A percentile compares a stretch with the other conserved stretches of the same genome.
phyloP scores from a whole-genome alignment of 2,888 invertebrate species.

The Copidosoma aretas region DNA sequence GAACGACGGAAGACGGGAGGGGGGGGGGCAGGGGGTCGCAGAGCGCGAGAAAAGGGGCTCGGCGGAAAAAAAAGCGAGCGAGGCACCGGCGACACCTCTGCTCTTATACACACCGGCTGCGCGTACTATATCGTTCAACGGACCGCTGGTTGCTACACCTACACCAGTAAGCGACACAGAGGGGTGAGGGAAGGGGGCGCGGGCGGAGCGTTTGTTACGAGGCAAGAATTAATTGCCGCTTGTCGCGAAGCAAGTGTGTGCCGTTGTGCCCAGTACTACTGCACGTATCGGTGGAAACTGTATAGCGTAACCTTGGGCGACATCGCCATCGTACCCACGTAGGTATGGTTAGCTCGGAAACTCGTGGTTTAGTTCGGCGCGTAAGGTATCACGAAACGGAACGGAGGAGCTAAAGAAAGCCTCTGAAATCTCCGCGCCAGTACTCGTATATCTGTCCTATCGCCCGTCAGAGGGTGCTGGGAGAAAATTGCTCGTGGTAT shows the following conservation, averaged over 20 bases:
- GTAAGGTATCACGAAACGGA: no score
- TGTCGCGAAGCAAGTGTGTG: slow-evolving; percentile 47
- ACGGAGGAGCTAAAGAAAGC: no score
- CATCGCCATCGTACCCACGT: no score
- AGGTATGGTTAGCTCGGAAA: slow-evolving; percentile 48
- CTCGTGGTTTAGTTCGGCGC: no score
- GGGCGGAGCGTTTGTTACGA: slow-evolving; percentile 54
- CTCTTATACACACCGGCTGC: slow-evolving; percentile 5
- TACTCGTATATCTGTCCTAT: no score
- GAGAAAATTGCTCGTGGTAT: no score
- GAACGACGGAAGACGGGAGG: background rate
- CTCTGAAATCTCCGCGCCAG: no score
- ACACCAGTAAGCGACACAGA: no score
- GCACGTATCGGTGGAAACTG: background rate
- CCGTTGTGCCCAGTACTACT: background rate
- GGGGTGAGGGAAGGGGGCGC: no score
- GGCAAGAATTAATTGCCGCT: slow-evolving; percentile 58
- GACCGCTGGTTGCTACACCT: no score
- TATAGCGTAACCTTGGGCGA: slow-evolving; percentile 31
- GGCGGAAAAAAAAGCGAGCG: slow-evolving; percentile 1
- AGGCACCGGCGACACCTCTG: background rate
- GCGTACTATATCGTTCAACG: no score
- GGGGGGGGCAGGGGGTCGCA: background rate
- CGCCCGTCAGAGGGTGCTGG: no score
- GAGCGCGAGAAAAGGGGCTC: background rate